Evolutionary conservation across 2,888 invertebrate genomes (phyloP), one percentile per base, ranked within the genome.

Genomic region (Tortricodes alternella): DNA sequence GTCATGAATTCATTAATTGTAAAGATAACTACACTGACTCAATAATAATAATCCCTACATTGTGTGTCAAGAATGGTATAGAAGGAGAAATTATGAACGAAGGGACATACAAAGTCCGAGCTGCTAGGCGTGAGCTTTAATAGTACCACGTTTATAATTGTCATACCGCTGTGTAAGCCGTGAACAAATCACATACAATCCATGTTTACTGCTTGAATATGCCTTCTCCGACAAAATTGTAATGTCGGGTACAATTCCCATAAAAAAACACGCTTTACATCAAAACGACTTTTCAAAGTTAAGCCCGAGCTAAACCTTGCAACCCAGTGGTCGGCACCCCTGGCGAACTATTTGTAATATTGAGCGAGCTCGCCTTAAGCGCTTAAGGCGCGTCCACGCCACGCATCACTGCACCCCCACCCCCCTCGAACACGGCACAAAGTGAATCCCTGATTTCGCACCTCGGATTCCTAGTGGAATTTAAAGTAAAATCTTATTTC

Each of bases 371-470:
- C 13, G 55, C 48, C 43, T 35, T 37, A 41, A 55, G 43, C 55
- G 39, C 27, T 34, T 41, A 39, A 48, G 46, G 46, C 24, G 39
- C 51, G 43, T 44, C 46, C 52, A 44, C 29, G 56, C 56, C 38
- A 44, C 49, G 18, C 18, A 44, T 49, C 56, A 19, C 37, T 21
- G 35, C 29, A 24, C 24, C 8, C 16, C 9, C 35, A 41, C 35
- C 35, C 48, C 34, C 15, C n/a, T 18, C 15, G 49, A 49, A 39
- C 18, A 23, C 11, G 32, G 50, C 70, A 62, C 68, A 77, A 76
- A 78, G 73, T 67, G 76, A 77, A 76, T 74, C 75, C 74, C 74
- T 74, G 79, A 78, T 78, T 78, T 75, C 73, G 66, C 76, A 78
- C 78, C 77, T 77, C 72, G 70, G 65, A 72, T 74, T 74, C 66